Evolutionary conservation across 2,797 vertebrate genomes (phyloP).

Genomic region (Oryzias dopingdopingensis): DNA sequence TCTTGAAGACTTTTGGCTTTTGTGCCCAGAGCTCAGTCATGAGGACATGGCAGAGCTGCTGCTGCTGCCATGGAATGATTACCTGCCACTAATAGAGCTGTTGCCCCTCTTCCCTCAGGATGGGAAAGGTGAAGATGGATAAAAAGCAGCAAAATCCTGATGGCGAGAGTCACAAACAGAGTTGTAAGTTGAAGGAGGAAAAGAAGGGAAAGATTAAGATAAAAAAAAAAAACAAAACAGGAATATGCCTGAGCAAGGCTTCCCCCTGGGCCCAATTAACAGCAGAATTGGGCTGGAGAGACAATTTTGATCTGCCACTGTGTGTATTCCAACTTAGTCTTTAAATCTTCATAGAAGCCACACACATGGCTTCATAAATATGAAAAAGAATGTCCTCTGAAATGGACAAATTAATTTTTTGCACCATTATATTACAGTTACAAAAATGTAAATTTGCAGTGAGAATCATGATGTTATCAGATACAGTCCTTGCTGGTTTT

Average conservation of each 20-base stretch:
- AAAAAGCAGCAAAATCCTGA: background rate
- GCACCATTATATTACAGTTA: too few species aligned
- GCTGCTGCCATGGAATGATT: conserved; percentile 61
- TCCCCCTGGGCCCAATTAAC: conserved; percentile 46
- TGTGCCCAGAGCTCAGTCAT: conserved; percentile 54
- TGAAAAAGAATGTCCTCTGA: too few species aligned
- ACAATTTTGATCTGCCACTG: conserved; percentile 19
- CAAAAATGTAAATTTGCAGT: too few species aligned
- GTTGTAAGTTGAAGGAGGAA: conserved; percentile 11
- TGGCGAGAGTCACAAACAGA: background rate
- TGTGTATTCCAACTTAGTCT: conserved; percentile 8
- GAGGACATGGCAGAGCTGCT: conserved; percentile 56
- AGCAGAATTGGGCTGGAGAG: conserved; percentile 34
- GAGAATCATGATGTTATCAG: too few species aligned
- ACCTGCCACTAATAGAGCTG: conserved; percentile 63
- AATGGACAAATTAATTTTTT: too few species aligned
- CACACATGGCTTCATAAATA: too few species aligned
- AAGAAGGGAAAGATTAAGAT: conserved; percentile 16
- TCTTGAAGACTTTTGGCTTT: conserved; percentile 37
- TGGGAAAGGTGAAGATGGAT: conserved; percentile 25
- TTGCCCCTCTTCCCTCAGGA: conserved; percentile 46
- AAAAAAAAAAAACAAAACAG: too few species aligned
- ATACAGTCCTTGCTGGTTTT: too few species aligned
- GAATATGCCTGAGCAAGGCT: conserved; percentile 1
- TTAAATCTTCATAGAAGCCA: conserved; percentile 3